Evolutionary conservation across 2,888 invertebrate genomes (phyloP).

Genomic region (Meghimatium bilineatum): DNA sequence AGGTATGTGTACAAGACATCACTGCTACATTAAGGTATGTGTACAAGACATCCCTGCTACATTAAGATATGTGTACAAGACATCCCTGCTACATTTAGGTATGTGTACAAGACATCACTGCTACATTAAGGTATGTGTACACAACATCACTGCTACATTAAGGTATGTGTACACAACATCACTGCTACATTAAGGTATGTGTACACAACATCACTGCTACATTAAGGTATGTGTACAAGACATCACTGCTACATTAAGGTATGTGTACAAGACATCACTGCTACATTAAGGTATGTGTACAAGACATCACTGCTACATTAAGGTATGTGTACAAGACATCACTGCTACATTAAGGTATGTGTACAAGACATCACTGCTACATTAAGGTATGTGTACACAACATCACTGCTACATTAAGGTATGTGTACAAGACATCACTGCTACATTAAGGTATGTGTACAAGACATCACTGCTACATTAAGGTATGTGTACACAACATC

Average conservation of each 20-base stretch:
- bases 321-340: not conserved
- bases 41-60: not conserved
- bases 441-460: not conserved
- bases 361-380: not conserved
- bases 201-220: not conserved
- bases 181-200: constrained; percentile 13
- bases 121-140: not conserved
- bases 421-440: not conserved
- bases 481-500: not conserved
- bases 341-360: constrained; percentile 13
- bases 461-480: constrained; percentile 3
- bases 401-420: too few species aligned
- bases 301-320: constrained; percentile 3
- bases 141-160: constrained; percentile 1
- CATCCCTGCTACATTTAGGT: too few species aligned
- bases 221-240: not conserved
- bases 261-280: not conserved
- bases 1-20: not conserved
- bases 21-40: constrained; percentile 13
- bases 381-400: not conserved
- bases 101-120: not conserved
- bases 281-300: not conserved
- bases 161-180: not conserved
- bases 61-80: not conserved
- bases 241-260: too few species aligned